Evolutionary conservation across 1,140 invertebrate species (phyloP), one percentile per base, ranked within the genome.

Genomic region (Kradibia gibbosae): DNA sequence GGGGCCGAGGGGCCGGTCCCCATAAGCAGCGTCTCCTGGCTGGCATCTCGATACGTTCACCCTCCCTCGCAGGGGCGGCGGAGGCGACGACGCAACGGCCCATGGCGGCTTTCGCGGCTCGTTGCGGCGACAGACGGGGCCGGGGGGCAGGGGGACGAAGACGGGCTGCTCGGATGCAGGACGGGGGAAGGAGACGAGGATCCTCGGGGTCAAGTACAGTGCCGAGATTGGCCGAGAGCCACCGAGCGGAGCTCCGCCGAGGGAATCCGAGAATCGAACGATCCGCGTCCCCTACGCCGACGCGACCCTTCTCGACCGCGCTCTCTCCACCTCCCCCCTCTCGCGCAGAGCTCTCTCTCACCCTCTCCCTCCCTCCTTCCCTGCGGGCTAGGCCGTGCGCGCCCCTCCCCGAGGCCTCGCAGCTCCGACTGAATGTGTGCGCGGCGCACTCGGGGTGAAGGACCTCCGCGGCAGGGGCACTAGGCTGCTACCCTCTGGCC

Each of bases 381-480:
- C n/a, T n/a, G n/a, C n/a, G 31, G 42, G 60, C 57, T 17, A 3
- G 2, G 60, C 2, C 28, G 4, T 7, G 31, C 13, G 17, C 22
- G 15, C 20, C 17, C 25, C 57, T 1, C 75, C 28, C 57, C 31
- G 2, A 36, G 72, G 65, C 71, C 45, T 89, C 90, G 86, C 85
- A 7, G 76, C 74, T 86, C 53, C 71, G 62, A 60, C 34, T 80
- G 73, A 42, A 42, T n/a, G 48, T 11, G 31, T 55, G 50, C 4
- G 39, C 62, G 25, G 0, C n/a, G 65, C 80, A 81, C 82, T 84
- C 87, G 87, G 88, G 90, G 89, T 91, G 90, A 91, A 91, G 87
- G 90, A 90, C 90, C 90, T 86, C 85, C n/a, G 76, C 75, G 87
- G 89, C 89, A 90, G 89, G 90, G 90, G 90, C 90, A 91, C 88